Percentiles rank a stretch among this genome's conserved stretches.
Conservation (phyloP, 2,888 invertebrate species). For the Cephus pygmeus region DNA sequence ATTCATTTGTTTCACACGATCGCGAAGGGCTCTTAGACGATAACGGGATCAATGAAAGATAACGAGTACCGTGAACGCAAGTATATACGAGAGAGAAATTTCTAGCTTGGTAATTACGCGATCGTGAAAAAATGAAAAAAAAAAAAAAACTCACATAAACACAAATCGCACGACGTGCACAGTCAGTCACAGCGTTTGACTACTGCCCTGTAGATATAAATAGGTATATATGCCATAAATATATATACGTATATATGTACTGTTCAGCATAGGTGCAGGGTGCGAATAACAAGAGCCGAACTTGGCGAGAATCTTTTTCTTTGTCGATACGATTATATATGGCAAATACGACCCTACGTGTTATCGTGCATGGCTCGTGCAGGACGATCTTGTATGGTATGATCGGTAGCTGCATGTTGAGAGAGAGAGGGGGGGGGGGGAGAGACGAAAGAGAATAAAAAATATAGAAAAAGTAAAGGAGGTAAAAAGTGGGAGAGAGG, state of each 20-base stretch:
- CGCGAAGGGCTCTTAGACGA: no score
- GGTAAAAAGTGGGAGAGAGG: background rate
- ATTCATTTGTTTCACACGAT: no score
- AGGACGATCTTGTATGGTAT: no score
- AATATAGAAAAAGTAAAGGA: background rate
- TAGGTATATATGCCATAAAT: slow-evolving; percentile 4
- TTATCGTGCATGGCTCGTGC: no score
- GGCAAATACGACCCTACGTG: background rate
- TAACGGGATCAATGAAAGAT: no score
- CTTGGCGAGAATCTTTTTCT: background rate
- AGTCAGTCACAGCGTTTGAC: slow-evolving; percentile 51
- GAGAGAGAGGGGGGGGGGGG: background rate
- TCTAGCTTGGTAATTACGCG: no score
- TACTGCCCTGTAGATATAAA: slow-evolving; percentile 55
- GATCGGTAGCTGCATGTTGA: background rate
- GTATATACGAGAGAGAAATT: no score
- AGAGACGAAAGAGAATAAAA: background rate
- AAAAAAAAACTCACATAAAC: background rate
- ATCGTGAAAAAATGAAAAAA: no score
- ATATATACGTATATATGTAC: slow-evolving; percentile 6
- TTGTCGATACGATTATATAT: background rate
- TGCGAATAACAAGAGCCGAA: slow-evolving; percentile 26
- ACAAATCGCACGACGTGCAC: slow-evolving; percentile 25
- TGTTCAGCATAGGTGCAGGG: slow-evolving; percentile 32
- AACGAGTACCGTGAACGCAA: no score